Conservation (phyloP, 2,888 invertebrate species). For the Uropetala carovei region DNA sequence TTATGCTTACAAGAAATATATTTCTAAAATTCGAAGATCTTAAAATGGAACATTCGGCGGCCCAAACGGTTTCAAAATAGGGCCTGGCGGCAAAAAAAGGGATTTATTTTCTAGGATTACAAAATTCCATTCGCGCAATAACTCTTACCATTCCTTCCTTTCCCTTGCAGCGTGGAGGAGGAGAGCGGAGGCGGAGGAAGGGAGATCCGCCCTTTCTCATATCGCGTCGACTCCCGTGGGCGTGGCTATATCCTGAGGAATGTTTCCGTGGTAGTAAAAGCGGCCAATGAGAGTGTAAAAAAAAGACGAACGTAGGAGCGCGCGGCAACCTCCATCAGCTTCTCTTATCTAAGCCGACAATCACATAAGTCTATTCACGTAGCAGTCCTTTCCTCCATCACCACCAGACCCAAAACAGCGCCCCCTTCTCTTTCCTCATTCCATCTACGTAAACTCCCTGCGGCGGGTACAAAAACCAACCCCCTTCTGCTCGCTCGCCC, state of each 20-base stretch:
- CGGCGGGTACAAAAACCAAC: not conserved
- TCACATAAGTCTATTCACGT: constrained; percentile 52
- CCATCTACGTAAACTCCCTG: not conserved
- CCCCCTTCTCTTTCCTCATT: no score
- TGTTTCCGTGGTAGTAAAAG: constrained; percentile 52
- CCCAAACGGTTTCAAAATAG: not conserved
- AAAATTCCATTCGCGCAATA: constrained; percentile 35
- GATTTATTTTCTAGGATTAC: not conserved
- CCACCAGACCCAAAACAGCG: not conserved
- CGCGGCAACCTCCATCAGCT: constrained; percentile 56
- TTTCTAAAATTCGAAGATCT: not conserved
- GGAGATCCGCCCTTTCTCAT: constrained; percentile 40
- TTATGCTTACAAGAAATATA: not conserved
- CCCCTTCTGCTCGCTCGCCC: no score
- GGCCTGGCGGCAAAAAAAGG: not conserved
- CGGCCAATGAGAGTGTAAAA: constrained; percentile 60
- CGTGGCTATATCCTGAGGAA: constrained; percentile 38
- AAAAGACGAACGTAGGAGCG: constrained; percentile 34
- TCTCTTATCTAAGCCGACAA: constrained; percentile 52
- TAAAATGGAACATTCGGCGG: not conserved
- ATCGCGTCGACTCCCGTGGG: constrained; percentile 48
- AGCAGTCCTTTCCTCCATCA: constrained; percentile 5
- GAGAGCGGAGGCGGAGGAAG: not conserved
- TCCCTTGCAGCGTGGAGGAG: not conserved
- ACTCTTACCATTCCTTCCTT: not conserved